Evolutionary conservation across 2,888 invertebrate species (phyloP).

Genomic region (Caenorhabditis sp.): DNA sequence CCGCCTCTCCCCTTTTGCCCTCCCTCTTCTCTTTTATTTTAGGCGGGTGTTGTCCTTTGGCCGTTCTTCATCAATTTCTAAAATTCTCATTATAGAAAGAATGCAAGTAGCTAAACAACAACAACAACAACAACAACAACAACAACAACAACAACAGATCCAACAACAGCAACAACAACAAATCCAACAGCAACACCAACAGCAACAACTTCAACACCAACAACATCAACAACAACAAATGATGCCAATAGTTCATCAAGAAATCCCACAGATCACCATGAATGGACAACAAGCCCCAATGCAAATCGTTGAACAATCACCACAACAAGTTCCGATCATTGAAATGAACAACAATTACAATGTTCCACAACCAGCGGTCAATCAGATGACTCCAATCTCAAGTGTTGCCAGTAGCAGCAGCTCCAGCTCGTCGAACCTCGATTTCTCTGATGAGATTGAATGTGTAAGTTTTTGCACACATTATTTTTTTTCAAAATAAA

Average conservation of each 20-base stretch:
- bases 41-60: background rate
- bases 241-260: background rate
- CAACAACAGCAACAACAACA: too few relatives aligned
- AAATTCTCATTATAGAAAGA: constrained; percentile 25
- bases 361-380: constrained; percentile 18
- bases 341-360: constrained; percentile 8
- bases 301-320: background rate
- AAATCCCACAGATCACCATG: background rate
- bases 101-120: constrained; percentile 9
- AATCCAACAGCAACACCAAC: background rate
- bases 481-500: background rate
- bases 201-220: constrained; percentile 7
- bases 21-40: background rate
- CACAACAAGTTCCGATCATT: constrained; percentile 2
- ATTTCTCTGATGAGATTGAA: constrained; percentile 38
- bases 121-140: constrained; percentile 10
- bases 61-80: too few relatives aligned
- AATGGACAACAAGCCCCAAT: background rate
- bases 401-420: constrained; percentile 39
- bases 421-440: constrained; percentile 12
- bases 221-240: constrained; percentile 15
- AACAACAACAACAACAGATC: too few relatives aligned
- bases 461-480: constrained; percentile 2
- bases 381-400: constrained; percentile 31
- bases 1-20: background rate